Base-by-base conservation (phyloP, 2,888 invertebrate species). In the Lasioglossum oenotherae region DNA sequence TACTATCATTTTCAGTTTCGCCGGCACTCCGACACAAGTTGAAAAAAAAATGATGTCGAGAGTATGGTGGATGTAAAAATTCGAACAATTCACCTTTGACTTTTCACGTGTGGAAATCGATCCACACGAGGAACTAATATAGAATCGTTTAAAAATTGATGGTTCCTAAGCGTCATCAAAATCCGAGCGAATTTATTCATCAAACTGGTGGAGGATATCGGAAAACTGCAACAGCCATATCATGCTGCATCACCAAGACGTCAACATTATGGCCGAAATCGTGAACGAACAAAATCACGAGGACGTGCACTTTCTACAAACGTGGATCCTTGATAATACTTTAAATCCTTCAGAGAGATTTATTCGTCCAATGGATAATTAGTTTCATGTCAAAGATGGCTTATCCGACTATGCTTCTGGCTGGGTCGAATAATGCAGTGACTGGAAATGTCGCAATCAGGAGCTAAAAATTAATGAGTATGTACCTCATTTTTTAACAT, bases 161-260 rank as follows among this genome's bases (percentile, higher is more conserved):
- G 23, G 19, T 23, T 10, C 10, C 46, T 49, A 49, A 49, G 19
- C n/a, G 27, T 72, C 49, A n/a, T 53, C 4, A 10, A 71, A 27
- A 27, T 71, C 53, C n/a, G 69, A 71, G 41, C 38, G 53, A 78
- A 71, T 53, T 41, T 78, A n/a, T 78, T 49, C 19, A 23, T 53
- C n/a, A 53, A 27, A 2, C 23, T 19, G 14, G 12, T 60, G 60
- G 35, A 41, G 27, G 64, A 12, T 75, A 77, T 82, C 77, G 10
- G 73, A 64, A 12, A 73, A 88, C 81, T 80, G 83, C 77, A 89
- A 91, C 77, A 82, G 74, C 80, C 87, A 79, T 82, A 84, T 85
- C 88, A 91, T 87, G 89, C 87, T 87, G 81, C 64, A 84, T 84
- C 84, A 78, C 82, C 87, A 90, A 84, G 75, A 82, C 82, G 80